Base-by-base conservation (phyloP, 2,113 vertebrate species). In the Pandion haliaetus region DNA sequence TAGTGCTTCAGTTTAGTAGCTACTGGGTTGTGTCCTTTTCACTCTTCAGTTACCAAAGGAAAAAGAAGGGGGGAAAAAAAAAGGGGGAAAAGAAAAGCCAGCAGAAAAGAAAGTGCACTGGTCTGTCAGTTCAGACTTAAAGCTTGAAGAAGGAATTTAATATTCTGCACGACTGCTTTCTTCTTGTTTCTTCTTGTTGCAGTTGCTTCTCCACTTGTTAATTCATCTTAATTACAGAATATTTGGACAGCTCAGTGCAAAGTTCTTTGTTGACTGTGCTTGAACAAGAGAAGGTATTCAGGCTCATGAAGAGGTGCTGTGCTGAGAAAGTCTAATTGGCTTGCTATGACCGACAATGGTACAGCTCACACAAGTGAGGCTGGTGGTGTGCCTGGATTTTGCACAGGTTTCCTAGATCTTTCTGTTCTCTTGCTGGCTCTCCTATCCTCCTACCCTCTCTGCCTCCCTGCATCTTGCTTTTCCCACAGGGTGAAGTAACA, bases 201-300 rank as follows among this genome's bases (percentile, higher is more conserved):
- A 38, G 65, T 94, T 89, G 17, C 83, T 88, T 93, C 89, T 95
- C 62, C 38, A 73, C 91, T 93, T 95, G 77, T 67, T 97, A 96
- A 96, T 97, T 97, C 82, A 88, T 95, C 95, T 95, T 98, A 97
- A 98, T 97, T 97, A 98, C 88, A 83, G 82, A 94, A 95, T 95
- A 97, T 96, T 94, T 97, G 95, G 93, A 97, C 93, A 96, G 86
- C 86, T 93, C 52, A 74, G 93, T 96, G 86, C 84, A 78, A 89
- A 97, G 84, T 94, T 95, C 92, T 91, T 93, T 97, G 95, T 97
- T 97, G 87, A 79, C 58, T 78, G 88, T 17, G 13, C 93, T 96
- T 86, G 70, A 93, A 93, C 38, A 76, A 87, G 83, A 91, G 79
- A 93, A 95, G 55, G 62, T 84, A 87, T 88, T 94, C 40, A 50